Evolutionary conservation across 1,140 invertebrate genomes (phyloP).

Genomic region (Caenorhabditis remanei): DNA sequence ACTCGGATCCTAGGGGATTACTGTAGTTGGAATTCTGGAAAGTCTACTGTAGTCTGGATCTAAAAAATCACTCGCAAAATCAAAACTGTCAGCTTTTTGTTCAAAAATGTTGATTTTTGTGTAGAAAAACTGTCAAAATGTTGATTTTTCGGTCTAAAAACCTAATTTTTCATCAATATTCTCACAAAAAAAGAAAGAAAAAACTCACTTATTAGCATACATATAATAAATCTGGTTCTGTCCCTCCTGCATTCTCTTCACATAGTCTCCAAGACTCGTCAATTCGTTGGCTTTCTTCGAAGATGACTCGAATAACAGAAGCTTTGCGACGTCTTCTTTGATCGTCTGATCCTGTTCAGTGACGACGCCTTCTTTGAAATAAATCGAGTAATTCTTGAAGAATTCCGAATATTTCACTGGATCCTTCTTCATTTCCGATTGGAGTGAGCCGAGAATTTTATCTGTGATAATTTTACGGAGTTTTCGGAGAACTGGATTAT

Average conservation of each 20-base stretch:
- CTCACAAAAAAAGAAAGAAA: conserved; percentile 79
- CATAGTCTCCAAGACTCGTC: conserved; percentile 89
- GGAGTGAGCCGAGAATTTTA: conserved; percentile 87
- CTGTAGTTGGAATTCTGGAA: too few species aligned
- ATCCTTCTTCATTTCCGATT: conserved; percentile 88
- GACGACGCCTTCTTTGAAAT: conserved; percentile 94
- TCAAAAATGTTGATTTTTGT: too few species aligned
- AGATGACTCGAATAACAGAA: conserved; percentile 93
- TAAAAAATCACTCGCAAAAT: too few species aligned
- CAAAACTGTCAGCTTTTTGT: too few species aligned
- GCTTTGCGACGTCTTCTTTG: conserved; percentile 92
- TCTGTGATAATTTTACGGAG: conserved; percentile 89
- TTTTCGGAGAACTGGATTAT: conserved; percentile 88
- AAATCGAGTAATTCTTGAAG: conserved; percentile 91
- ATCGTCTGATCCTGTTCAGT: conserved; percentile 85
- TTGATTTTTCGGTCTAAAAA: too few species aligned
- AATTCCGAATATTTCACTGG: conserved; percentile 87
- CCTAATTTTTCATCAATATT: neutral
- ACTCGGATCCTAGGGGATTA: too few species aligned
- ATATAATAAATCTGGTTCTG: conserved; percentile 93
- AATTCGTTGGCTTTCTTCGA: conserved; percentile 83
- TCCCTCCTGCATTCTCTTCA: conserved; percentile 83
- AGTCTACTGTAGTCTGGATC: too few species aligned
- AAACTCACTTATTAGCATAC: conserved; percentile 87
- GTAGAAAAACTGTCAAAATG: too few species aligned